Evolutionary conservation across 2,888 invertebrate genomes (phyloP).

Genomic region (Melikaiella ostensackeni): DNA sequence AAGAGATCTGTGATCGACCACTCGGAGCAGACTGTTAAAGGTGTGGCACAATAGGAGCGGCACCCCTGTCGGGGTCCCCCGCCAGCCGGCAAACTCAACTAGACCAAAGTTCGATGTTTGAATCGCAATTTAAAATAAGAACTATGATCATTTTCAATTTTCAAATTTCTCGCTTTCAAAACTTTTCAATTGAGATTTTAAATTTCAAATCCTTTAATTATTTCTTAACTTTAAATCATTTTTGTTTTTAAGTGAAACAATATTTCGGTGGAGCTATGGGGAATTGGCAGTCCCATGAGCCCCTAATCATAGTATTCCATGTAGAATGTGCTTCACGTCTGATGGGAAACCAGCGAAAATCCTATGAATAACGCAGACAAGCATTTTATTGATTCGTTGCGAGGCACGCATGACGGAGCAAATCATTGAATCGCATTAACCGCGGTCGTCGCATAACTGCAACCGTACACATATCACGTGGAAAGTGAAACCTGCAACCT

Average conservation of each 20-base stretch:
- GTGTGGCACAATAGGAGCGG: no score
- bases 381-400: slow-evolving; percentile 30
- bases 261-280: neutral
- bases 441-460: slow-evolving; percentile 31
- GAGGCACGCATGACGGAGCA: slow-evolving; percentile 30
- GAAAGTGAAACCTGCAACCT: slow-evolving; percentile 38
- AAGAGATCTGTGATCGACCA: no score
- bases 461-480: slow-evolving; percentile 22
- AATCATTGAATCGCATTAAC: slow-evolving; percentile 37
- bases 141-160: no score
- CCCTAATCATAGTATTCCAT: neutral
- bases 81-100: no score
- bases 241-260: neutral
- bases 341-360: slow-evolving; percentile 14
- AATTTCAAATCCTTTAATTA: no score
- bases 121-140: no score
- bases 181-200: no score
- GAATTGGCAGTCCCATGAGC: neutral
- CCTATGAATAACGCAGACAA: slow-evolving; percentile 26
- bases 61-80: no score
- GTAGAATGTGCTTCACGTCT: neutral
- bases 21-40: no score
- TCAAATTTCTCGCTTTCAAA: no score
- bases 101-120: no score
- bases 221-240: no score